A percentile compares a stretch with the other conserved stretches of the same genome.
Evolutionary conservation across 2,797 vertebrate genomes (phyloP).

Genomic region (Gobionotothen gibberifrons): DNA sequence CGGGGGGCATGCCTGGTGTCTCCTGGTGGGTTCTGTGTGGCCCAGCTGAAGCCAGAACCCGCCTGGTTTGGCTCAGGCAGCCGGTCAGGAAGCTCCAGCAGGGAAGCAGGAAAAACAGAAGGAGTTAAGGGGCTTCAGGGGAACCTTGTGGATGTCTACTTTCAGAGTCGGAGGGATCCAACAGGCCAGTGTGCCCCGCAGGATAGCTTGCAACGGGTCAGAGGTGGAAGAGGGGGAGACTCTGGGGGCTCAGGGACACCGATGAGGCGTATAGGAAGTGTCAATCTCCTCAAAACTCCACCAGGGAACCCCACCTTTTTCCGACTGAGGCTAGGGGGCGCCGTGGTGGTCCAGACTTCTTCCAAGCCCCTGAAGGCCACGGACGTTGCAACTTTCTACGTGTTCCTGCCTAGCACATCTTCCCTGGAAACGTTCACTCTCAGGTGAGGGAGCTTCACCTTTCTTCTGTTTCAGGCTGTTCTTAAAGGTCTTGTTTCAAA

Average conservation of each 20-base stretch:
- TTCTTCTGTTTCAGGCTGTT: background rate
- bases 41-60: conserved; percentile 87
- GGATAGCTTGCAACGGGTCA: conserved; percentile 75
- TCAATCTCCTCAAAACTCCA: conserved; percentile 85
- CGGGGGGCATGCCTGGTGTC: conserved; percentile 86
- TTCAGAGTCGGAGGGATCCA: conserved; percentile 80
- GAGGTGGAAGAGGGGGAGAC: conserved; percentile 64
- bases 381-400: conserved; percentile 88
- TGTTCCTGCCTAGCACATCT: conserved; percentile 88
- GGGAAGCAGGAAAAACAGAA: conserved; percentile 74
- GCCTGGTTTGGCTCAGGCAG: conserved; percentile 88
- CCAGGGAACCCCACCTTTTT: conserved; percentile 82
- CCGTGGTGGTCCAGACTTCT: conserved; percentile 87
- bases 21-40: conserved; percentile 91
- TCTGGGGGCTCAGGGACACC: conserved; percentile 81
- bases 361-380: conserved; percentile 86
- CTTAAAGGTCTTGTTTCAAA: background rate
- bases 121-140: conserved; percentile 75
- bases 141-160: conserved; percentile 92
- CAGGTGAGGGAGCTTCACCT: conserved; percentile 82
- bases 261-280: conserved; percentile 90
- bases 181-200: conserved; percentile 86
- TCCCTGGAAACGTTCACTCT: conserved; percentile 89
- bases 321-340: conserved; percentile 89
- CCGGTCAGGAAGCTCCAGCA: conserved; percentile 79